These are phyloP conservation scores for Xenotilapia leptura DNA, from an alignment of 2,113 vertebrate genomes.

Conservation along the genomic window DNA sequence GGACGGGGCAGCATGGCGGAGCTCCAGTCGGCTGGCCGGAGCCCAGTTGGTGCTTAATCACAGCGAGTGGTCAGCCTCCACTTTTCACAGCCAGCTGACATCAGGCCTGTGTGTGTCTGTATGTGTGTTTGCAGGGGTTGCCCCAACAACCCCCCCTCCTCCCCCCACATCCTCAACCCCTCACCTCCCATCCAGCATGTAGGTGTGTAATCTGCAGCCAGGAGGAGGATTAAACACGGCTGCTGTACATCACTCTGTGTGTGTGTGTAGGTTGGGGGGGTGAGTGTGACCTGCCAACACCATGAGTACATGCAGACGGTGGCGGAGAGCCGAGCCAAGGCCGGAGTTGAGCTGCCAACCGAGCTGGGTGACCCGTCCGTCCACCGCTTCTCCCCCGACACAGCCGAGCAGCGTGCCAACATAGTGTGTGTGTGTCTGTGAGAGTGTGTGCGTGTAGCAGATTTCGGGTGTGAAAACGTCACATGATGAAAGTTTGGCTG, in stretches of 20 bases:
- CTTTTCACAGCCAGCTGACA: constrained; percentile 95
- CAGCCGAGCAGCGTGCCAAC: constrained; percentile 13
- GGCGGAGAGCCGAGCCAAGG: constrained; percentile 41
- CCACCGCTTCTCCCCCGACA: constrained; percentile 19
- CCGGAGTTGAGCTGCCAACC: constrained; percentile 52
- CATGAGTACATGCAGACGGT: constrained; percentile 39
- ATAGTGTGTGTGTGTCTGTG: not conserved
- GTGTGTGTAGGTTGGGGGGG: not conserved
- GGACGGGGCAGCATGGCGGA: constrained; percentile 77
- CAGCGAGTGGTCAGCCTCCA: constrained; percentile 81
- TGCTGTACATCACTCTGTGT: not conserved
- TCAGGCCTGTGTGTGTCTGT: constrained; percentile 58
- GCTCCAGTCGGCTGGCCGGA: constrained; percentile 88
- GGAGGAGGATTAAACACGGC: not conserved
- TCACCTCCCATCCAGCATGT: constrained; percentile 35
- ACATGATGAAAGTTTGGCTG: constrained; percentile 29
- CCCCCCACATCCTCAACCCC: not conserved
- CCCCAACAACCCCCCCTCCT: not conserved
- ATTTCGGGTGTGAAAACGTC: constrained; percentile 39
- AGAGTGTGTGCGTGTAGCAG: not conserved
- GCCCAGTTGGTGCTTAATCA: constrained; percentile 90
- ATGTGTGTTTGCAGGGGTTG: not conserved
- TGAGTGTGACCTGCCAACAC: constrained; percentile 53
- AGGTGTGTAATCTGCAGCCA: constrained; percentile 65
- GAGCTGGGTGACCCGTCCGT: constrained; percentile 46